Evolutionary conservation across 2,797 vertebrate genomes (phyloP).

Genomic region (Propithecus perrieri): DNA sequence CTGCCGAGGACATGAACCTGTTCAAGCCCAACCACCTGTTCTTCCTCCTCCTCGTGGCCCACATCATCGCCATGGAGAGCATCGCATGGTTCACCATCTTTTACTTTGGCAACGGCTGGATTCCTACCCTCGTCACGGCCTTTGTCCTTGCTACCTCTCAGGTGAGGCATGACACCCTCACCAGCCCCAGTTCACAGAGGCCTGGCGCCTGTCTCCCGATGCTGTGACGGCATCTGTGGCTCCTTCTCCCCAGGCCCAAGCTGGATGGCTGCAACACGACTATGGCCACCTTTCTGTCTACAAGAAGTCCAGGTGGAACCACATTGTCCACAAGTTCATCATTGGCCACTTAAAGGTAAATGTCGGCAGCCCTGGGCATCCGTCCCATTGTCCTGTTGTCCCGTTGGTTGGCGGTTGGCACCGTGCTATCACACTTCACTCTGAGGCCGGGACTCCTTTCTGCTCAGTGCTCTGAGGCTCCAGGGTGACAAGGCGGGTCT

Average conservation of each 20-base stretch:
- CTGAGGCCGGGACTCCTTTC: neutral
- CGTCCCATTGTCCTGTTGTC: too few species aligned
- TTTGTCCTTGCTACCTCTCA: conserved; percentile 90
- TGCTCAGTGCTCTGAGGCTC: neutral
- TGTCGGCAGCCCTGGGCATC: accelerated
- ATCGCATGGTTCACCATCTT: conserved; percentile 89
- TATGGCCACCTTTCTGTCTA: conserved; percentile 97
- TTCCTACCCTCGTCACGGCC: conserved; percentile 87
- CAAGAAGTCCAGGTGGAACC: conserved; percentile 93
- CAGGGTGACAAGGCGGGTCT: neutral
- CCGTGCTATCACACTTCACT: neutral
- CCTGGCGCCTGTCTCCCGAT: accelerated
- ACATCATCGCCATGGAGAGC: conserved; percentile 93
- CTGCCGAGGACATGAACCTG: conserved; percentile 89
- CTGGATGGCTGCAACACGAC: conserved; percentile 91
- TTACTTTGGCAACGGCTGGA: conserved; percentile 92
- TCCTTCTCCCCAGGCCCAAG: conserved; percentile 88
- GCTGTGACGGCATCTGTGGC: neutral
- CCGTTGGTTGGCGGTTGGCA: neutral
- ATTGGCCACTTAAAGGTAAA: conserved; percentile 97
- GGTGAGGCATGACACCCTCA: conserved; percentile 82
- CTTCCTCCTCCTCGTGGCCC: conserved; percentile 91
- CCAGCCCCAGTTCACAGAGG: neutral
- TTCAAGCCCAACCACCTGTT: conserved; percentile 90
- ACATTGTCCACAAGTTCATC: conserved; percentile 93